Evolutionary conservation across 2,113 vertebrate genomes (phyloP).

Genomic region (Athene noctua): DNA sequence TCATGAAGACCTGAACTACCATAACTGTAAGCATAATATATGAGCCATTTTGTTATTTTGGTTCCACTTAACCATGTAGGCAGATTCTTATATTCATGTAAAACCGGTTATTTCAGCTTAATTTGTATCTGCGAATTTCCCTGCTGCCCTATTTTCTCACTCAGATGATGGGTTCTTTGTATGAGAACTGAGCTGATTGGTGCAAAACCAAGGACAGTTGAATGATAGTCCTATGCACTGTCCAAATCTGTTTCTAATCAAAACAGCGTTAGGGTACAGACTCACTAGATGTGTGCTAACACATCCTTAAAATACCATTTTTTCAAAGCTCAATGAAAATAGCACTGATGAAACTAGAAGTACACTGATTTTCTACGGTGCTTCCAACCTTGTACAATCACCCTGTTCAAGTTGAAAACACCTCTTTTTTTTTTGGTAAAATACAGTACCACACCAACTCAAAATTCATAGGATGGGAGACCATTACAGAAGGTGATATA

Average conservation of each 20-base stretch:
- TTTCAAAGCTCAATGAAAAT: background rate
- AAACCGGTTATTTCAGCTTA: background rate
- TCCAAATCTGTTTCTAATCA: conserved; percentile 39
- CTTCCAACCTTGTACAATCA: background rate
- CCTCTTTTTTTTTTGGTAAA: background rate
- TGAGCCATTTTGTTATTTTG: conserved; percentile 34
- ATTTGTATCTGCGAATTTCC: conserved; percentile 9
- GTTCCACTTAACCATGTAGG: conserved; percentile 17
- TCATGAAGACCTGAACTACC: background rate
- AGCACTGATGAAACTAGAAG: background rate
- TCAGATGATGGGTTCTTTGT: background rate
- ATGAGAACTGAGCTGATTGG: background rate
- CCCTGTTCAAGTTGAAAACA: background rate
- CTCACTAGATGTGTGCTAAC: background rate
- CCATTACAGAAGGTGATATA: background rate
- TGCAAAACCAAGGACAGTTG: conserved; percentile 13
- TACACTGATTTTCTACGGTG: background rate
- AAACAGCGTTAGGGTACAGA: background rate
- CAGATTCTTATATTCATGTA: background rate
- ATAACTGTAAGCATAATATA: background rate
- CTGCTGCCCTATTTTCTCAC: conserved; percentile 32
- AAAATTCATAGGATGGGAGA: background rate
- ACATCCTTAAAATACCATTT: background rate
- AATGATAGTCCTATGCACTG: background rate
- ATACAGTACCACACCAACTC: background rate